Evolutionary conservation across 2,888 invertebrate genomes (phyloP).

Genomic region (Tipula confusa): DNA sequence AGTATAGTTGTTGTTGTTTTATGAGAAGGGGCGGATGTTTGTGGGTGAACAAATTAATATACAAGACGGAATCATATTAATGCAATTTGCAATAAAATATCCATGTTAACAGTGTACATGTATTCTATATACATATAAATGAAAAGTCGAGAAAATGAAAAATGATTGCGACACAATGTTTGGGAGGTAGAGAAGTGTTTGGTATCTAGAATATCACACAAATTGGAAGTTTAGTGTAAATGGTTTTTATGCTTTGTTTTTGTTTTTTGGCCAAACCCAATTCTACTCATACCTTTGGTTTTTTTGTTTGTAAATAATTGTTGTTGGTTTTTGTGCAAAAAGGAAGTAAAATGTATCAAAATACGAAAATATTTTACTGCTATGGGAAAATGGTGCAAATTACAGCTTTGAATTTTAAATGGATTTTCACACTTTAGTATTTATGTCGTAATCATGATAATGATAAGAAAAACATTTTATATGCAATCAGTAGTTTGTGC

Average conservation of each 20-base stretch:
- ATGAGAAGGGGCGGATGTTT: background rate
- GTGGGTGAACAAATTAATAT: background rate
- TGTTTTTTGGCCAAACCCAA: background rate
- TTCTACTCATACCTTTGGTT: background rate
- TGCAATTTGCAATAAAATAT: slow-evolving; percentile 25
- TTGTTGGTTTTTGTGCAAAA: background rate
- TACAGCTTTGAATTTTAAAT: slow-evolving; percentile 1
- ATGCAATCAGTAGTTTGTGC: background rate
- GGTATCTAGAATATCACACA: background rate
- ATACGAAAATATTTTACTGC: background rate
- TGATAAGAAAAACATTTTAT: background rate
- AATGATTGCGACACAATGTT: background rate
- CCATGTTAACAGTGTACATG: background rate
- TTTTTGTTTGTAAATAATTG: background rate
- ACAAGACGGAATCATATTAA: slow-evolving; percentile 1
- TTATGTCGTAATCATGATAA: background rate
- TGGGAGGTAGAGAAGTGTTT: background rate
- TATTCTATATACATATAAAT: background rate
- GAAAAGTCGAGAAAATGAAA: background rate
- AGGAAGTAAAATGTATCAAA: background rate
- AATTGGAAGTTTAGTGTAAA: background rate
- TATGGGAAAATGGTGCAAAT: background rate
- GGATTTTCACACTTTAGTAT: background rate
- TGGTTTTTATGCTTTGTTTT: background rate
- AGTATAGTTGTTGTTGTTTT: background rate